Evolutionary conservation across 1,140 invertebrate genomes (phyloP), one percentile per base, ranked within the genome.

Genomic region (Drosophila erecta): DNA sequence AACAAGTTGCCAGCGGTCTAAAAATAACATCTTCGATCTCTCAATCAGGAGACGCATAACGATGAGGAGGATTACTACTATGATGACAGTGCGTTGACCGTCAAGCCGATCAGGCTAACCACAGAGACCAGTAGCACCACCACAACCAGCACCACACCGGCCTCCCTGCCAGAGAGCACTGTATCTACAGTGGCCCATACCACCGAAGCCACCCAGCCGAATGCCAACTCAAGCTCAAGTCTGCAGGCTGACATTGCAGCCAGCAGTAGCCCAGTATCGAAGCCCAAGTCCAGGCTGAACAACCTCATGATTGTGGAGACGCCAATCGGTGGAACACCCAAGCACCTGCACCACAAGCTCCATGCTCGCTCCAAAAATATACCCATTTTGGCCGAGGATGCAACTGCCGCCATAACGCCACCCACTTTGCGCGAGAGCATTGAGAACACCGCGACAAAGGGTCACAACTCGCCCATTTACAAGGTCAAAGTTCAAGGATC

Each of bases 41-140:
- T 71, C 43, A 72, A 67, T 76, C 87, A 92, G 90, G 79, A 90
- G 44, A 65, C 78, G n/a, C 83, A 77, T 62, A 78, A 75, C 57
- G 91, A 72, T 35, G 90, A 87, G 35, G 85, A 92, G 54, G 81
- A 85, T 75, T 92, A 92, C 61, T 92, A 92, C 54, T 92, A 92
- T 37, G 91, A 92, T 77, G 91, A 92, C 58, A 79, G 71, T 72
- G 85, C 87, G 67, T 67, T 92, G 61, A 92, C 91, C 51, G 85
- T 92, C 49, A 92, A 89, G 44, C 91, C 91, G 44, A 80, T 90
- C 60, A 80, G 76, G 66, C 59, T 90, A 49, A 72, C 69, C 44
- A 90, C 80, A 2, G 60, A 67, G 38, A 33, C 60, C 49, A 67
- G 30, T 22, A 24, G 41, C 35, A 46, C 40, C 43, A 71, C 54